Evolutionary conservation across 2,888 invertebrate species (phyloP).

Genomic region (Oscheius sp.): DNA sequence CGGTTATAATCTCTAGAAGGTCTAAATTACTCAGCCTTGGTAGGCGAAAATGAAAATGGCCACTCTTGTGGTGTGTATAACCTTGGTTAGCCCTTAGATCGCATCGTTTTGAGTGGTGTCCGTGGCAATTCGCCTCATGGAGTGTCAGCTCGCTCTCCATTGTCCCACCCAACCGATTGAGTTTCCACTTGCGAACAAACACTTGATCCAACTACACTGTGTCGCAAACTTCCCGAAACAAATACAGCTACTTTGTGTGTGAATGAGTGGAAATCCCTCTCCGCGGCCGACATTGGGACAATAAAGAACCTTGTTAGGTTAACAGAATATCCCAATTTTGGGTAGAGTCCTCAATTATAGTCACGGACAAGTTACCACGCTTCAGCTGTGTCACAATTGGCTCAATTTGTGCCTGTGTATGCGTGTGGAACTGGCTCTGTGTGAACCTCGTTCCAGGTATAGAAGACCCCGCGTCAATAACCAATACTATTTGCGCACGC

Average conservation of each 20-base stretch:
- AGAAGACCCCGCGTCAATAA: conserved; percentile 26
- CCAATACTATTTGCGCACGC: conserved; percentile 31
- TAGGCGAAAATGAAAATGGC: not conserved
- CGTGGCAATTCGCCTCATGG: conserved; percentile 36
- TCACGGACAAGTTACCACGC: conserved; percentile 34
- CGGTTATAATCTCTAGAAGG: not conserved
- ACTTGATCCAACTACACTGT: conserved; percentile 35
- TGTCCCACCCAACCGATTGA: conserved; percentile 34
- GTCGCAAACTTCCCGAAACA: conserved; percentile 30
- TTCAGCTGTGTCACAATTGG: conserved; percentile 35
- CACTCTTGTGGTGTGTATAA: not conserved
- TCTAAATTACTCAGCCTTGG: not conserved
- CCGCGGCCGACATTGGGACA: not conserved
- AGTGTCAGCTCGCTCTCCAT: conserved; percentile 34
- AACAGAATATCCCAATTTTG: conserved; percentile 24
- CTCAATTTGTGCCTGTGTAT: conserved; percentile 34
- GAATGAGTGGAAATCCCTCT: conserved; percentile 11
- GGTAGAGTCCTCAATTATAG: conserved; percentile 23
- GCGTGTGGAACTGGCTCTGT: conserved; percentile 5
- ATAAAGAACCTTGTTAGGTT: conserved; percentile 9
- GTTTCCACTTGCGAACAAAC: conserved; percentile 37
- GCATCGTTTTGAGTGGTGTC: conserved; percentile 28
- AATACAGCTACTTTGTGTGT: conserved; percentile 8
- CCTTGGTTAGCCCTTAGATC: conserved; percentile 24
- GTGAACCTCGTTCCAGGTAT: not conserved